phyloP scores from a whole-genome alignment of 2,797 vertebrate genomes.

The Chiroxiphia lanceolata region DNA sequence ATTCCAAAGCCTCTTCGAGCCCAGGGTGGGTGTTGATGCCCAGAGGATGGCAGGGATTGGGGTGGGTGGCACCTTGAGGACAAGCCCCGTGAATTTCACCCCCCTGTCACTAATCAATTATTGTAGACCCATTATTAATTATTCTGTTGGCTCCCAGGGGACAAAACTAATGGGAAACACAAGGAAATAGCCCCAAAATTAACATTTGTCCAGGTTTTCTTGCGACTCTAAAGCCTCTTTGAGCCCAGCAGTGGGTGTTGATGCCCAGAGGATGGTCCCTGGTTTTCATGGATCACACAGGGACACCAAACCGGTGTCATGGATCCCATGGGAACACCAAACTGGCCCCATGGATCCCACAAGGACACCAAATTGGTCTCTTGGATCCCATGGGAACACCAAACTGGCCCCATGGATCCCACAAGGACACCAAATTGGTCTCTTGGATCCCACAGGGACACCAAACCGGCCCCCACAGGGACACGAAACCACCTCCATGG shows the following conservation, averaged over 20 bases:
- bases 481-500: too few relatives aligned
- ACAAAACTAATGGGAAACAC: neutral
- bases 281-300: fast-evolving
- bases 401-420: too few relatives aligned
- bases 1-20: neutral
- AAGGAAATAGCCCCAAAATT: neutral
- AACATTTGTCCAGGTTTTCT: neutral
- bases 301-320: too few relatives aligned
- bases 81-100: neutral
- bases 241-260: neutral
- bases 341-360: too few relatives aligned
- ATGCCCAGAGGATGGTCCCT: neutral
- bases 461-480: too few relatives aligned
- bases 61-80: neutral
- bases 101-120: neutral
- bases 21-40: neutral
- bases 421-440: too few relatives aligned
- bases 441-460: too few relatives aligned
- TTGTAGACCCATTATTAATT: too few relatives aligned
- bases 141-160: neutral
- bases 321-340: neutral
- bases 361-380: too few relatives aligned
- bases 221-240: neutral
- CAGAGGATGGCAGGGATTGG: neutral
- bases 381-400: too few relatives aligned